Conservation (phyloP, 2,888 invertebrate species). For the Piscicola geometra region DNA sequence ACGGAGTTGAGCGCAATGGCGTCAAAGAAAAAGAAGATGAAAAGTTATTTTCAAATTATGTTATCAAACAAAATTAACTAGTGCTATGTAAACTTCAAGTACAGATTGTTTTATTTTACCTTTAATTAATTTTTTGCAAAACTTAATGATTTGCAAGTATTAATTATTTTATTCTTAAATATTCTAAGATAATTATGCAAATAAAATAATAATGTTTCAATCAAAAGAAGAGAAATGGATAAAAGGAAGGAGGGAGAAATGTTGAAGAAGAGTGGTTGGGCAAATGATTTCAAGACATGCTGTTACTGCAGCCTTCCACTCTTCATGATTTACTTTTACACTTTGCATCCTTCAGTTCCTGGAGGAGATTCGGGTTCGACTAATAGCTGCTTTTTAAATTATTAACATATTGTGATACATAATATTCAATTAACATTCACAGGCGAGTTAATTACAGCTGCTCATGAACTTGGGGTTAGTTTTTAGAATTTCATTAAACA, state of each 20-base stretch:
- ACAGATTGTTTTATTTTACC: too few species aligned
- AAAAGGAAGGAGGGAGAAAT: neutral
- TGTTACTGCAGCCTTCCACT: constrained; percentile 33
- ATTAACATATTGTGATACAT: constrained; percentile 2
- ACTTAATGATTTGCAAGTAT: too few species aligned
- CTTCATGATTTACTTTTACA: constrained; percentile 46
- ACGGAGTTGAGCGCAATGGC: neutral
- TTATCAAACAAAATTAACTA: neutral
- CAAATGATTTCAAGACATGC: constrained; percentile 32
- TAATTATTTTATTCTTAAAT: too few species aligned
- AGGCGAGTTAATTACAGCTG: constrained; percentile 50
- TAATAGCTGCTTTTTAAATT: too few species aligned
- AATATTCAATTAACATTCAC: constrained; percentile 38
- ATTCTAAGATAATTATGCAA: too few species aligned
- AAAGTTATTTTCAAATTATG: neutral
- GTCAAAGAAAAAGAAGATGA: neutral
- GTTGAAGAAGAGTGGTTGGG: constrained; percentile 10
- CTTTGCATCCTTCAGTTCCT: constrained; percentile 50
- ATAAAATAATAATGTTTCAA: too few species aligned
- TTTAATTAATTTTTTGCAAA: too few species aligned
- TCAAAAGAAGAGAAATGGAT: neutral
- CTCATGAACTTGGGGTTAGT: constrained; percentile 50
- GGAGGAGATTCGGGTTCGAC: constrained; percentile 52
- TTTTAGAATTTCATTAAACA: neutral
- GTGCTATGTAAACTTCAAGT: neutral